These are phyloP conservation scores for Sarcophaga carnaria DNA, from an alignment of 2,888 invertebrate genomes.

Conservation along the genomic window DNA sequence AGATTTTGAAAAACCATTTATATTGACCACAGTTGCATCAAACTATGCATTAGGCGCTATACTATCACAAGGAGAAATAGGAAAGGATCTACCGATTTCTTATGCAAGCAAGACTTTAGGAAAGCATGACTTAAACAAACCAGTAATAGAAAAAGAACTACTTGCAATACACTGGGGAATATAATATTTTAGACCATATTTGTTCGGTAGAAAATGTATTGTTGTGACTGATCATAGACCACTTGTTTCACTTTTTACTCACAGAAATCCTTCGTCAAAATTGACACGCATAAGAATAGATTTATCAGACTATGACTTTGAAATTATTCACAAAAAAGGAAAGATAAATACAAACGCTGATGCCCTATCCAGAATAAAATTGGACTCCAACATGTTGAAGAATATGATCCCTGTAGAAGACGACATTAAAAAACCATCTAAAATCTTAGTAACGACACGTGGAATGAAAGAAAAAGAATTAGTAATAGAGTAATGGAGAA, in stretches of 20 bases:
- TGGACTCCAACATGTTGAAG: conserved; percentile 6
- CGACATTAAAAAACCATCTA: too few species aligned
- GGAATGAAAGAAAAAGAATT: conserved; percentile 8
- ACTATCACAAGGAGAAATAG: conserved; percentile 52
- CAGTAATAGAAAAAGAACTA: conserved; percentile 72
- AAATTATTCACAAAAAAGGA: conserved; percentile 65
- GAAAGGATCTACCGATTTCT: conserved; percentile 2
- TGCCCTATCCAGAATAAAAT: conserved; percentile 7
- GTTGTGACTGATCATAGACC: conserved; percentile 63
- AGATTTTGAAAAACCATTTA: conserved; percentile 66
- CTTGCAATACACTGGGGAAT: conserved; percentile 65
- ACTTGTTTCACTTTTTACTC: conserved; percentile 63
- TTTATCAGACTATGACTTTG: conserved; percentile 70
- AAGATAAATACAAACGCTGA: conserved; percentile 4
- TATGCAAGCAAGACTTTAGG: conserved; percentile 41
- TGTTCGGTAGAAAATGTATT: conserved; percentile 73
- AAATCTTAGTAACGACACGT: too few species aligned
- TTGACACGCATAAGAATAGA: conserved; percentile 19
- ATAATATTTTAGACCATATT: conserved; percentile 73
- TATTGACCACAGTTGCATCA: conserved; percentile 73
- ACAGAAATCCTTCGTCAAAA: conserved; percentile 14
- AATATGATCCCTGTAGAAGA: too few species aligned
- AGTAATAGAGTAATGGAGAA: background rate
- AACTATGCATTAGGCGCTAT: conserved; percentile 72
- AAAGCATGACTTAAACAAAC: conserved; percentile 29